Evolutionary conservation across 2,113 vertebrate species (phyloP).

Genomic region (Sylvietta virens): DNA sequence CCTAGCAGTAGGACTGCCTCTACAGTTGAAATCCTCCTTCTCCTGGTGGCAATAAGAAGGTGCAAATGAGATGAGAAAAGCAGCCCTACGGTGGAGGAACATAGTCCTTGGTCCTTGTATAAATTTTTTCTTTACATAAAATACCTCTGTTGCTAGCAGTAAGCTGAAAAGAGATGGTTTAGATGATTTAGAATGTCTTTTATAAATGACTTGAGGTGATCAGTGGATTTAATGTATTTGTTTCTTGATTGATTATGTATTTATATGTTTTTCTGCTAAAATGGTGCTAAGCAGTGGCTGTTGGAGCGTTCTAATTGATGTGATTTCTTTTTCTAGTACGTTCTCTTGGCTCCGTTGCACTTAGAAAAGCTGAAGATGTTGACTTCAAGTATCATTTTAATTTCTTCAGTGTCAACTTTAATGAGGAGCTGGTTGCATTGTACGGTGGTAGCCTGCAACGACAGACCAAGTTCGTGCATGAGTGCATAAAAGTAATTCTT

Average conservation of each 20-base stretch:
- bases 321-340: slow-evolving; percentile 76
- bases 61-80: neutral
- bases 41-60: neutral
- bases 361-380: slow-evolving; percentile 91
- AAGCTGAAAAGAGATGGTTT: neutral
- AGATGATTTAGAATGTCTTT: neutral
- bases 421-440: slow-evolving; percentile 93
- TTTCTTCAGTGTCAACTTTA: slow-evolving; percentile 95
- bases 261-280: neutral
- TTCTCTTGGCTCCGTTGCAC: slow-evolving; percentile 91
- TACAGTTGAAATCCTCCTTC: neutral
- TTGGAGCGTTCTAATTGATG: neutral
- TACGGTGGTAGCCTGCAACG: slow-evolving; percentile 90
- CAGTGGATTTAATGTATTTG: neutral
- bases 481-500: slow-evolving; percentile 92
- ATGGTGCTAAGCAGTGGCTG: neutral
- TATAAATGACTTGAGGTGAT: neutral
- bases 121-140: neutral
- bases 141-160: neutral
- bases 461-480: slow-evolving; percentile 92
- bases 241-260: neutral
- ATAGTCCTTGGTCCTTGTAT: neutral
- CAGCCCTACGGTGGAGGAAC: neutral
- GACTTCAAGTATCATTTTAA: slow-evolving; percentile 90
- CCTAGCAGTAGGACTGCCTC: neutral